These are phyloP conservation scores for Synanthedon formicaeformis DNA, from an alignment of 2,888 invertebrate species.

Conservation along the genomic window DNA sequence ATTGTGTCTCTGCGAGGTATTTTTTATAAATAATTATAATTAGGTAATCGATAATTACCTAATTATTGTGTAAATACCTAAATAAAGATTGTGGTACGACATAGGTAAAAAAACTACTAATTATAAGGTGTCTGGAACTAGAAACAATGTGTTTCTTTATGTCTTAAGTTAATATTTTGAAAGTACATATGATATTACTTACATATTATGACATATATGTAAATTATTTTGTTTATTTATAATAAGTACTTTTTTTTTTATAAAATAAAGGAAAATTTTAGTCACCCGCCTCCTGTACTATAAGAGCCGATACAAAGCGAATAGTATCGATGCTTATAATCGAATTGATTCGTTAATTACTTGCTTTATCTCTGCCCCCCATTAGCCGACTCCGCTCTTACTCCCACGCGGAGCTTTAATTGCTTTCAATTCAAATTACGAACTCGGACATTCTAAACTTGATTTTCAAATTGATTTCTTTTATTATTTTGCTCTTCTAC, in stretches of 20 bases:
- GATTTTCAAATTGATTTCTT: neutral
- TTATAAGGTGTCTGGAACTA: too few relatives aligned
- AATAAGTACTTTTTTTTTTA: neutral
- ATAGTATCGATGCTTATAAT: constrained; percentile 23
- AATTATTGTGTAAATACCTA: too few relatives aligned
- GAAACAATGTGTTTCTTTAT: too few relatives aligned
- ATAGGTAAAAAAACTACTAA: too few relatives aligned
- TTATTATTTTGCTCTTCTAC: too few relatives aligned
- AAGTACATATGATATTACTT: too few relatives aligned
- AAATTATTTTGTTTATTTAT: neutral
- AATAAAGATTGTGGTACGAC: too few relatives aligned
- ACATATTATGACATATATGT: neutral
- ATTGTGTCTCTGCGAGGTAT: too few relatives aligned
- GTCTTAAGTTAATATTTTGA: too few relatives aligned
- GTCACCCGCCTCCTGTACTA: constrained; percentile 15
- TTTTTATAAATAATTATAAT: too few relatives aligned
- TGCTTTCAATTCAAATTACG: constrained; percentile 19
- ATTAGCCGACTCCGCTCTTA: constrained; percentile 28
- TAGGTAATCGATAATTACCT: too few relatives aligned
- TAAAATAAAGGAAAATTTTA: neutral
- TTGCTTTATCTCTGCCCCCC: constrained; percentile 37
- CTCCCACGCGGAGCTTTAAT: constrained; percentile 27
- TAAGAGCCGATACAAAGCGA: constrained; percentile 28
- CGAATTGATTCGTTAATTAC: constrained; percentile 61
- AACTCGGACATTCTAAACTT: neutral